phyloP scores from a whole-genome alignment of 2,797 vertebrate genomes.

The Leucoraja ocellata region DNA sequence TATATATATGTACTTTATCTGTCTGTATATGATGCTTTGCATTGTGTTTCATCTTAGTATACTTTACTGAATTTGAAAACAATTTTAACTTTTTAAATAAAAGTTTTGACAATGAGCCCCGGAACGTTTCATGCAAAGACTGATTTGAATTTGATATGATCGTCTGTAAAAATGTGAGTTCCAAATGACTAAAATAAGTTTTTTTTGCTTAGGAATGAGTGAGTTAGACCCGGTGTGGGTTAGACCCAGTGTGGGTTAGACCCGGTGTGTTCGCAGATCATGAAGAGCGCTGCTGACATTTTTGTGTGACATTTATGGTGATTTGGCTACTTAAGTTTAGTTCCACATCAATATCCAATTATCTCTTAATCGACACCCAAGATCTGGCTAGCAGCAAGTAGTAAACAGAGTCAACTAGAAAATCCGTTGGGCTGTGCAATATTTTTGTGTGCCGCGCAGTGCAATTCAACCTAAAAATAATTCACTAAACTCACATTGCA shows the following conservation, averaged over 20 bases:
- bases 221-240: background rate
- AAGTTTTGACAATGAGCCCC: slow-evolving; percentile 69
- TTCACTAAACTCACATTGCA: no score
- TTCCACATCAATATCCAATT: background rate
- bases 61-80: slow-evolving; percentile 97
- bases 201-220: background rate
- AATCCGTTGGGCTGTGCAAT: no score
- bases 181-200: background rate
- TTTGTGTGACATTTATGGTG: background rate
- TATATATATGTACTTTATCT: slow-evolving; percentile 84
- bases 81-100: slow-evolving; percentile 98
- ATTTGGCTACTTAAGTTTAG: background rate
- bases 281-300: background rate
- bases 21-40: slow-evolving; percentile 99
- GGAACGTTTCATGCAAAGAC: background rate
- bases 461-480: no score
- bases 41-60: slow-evolving; percentile 87
- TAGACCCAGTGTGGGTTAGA: background rate
- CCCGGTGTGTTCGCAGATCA: background rate
- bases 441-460: no score
- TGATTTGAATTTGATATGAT: background rate
- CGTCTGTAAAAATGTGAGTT: background rate
- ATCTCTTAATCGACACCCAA: background rate
- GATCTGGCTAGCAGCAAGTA: background rate
- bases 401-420: background rate